These are phyloP conservation scores for Clavelina lepadiformis DNA, from an alignment of 23 tunicate genomes.

Conservation along the genomic window DNA sequence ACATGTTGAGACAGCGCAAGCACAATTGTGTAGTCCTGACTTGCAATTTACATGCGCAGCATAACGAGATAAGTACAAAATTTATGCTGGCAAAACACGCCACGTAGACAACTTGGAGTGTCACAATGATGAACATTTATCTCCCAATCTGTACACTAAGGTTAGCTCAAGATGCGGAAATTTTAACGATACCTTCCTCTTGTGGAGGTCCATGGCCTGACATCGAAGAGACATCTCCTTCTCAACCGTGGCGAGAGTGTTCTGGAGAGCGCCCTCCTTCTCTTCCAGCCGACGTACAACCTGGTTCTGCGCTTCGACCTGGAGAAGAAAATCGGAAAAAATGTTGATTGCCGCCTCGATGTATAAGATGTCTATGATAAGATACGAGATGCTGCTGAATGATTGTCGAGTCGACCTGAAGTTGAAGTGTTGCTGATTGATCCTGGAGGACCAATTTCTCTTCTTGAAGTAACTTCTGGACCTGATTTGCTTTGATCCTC, in stretches of 20 bases:
- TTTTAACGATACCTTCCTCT: conserved; percentile 75
- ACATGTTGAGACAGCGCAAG: too few species aligned
- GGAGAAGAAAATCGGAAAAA: not conserved
- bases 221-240: conserved; percentile 60
- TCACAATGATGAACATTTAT: too few species aligned
- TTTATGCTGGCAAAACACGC: too few species aligned
- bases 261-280: conserved; percentile 71
- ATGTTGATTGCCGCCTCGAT: too few species aligned
- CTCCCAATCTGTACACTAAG: too few species aligned
- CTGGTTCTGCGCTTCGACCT: conserved; percentile 88
- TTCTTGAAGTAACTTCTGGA: conserved; percentile 76
- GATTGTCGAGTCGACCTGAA: conserved; percentile 33
- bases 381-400: not conserved
- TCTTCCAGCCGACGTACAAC: conserved; percentile 87
- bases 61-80: too few species aligned
- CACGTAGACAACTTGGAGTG: too few species aligned
- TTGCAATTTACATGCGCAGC: too few species aligned
- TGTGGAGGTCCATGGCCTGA: conserved; percentile 83
- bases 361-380: too few species aligned
- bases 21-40: too few species aligned
- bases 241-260: conserved; percentile 41
- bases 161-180: too few species aligned
- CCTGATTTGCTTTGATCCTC: conserved; percentile 87
- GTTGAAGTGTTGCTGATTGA: conserved; percentile 50
- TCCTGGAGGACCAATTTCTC: conserved; percentile 77